phyloP scores from a whole-genome alignment of 1,140 invertebrate species.

The Magallana gigas region DNA sequence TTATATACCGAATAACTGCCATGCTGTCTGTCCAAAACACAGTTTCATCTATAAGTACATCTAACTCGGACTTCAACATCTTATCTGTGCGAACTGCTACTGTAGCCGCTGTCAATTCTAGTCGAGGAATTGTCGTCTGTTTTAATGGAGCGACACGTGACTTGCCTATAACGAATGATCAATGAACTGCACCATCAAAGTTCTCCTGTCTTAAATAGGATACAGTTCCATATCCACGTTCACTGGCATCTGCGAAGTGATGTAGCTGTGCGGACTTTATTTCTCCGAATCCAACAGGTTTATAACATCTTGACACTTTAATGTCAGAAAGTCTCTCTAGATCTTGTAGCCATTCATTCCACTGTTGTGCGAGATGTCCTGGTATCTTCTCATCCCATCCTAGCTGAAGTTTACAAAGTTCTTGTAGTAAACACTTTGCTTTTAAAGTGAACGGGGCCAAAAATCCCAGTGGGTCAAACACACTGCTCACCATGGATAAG shows the following conservation, averaged over 20 bases:
- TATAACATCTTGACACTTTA: slow-evolving; percentile 17
- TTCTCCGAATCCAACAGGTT: slow-evolving; percentile 24
- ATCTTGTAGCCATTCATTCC: slow-evolving; percentile 49
- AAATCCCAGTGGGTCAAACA: slow-evolving; percentile 59
- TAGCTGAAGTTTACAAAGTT: slow-evolving; percentile 44
- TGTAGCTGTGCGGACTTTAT: slow-evolving; percentile 59
- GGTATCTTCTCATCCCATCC: slow-evolving; percentile 54
- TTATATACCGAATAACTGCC: slow-evolving; percentile 56
- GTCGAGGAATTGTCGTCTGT: slow-evolving; percentile 53
- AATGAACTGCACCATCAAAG: slow-evolving; percentile 40
- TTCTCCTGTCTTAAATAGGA: slow-evolving; percentile 61
- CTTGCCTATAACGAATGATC: slow-evolving; percentile 68
- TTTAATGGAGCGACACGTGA: slow-evolving; percentile 57
- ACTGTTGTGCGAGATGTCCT: slow-evolving; percentile 20
- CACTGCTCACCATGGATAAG: slow-evolving; percentile 50
- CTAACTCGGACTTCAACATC: slow-evolving; percentile 51
- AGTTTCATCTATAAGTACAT: slow-evolving; percentile 39
- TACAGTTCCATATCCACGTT: slow-evolving; percentile 64
- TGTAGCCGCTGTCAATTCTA: slow-evolving; percentile 58
- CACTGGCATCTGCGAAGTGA: slow-evolving; percentile 68
- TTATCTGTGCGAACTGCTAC: slow-evolving; percentile 66
- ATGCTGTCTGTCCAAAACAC: slow-evolving; percentile 63
- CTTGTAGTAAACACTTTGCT: slow-evolving; percentile 50
- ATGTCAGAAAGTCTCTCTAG: slow-evolving; percentile 39
- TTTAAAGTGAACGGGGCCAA: slow-evolving; percentile 48